These are phyloP conservation scores for Machimus rusticus DNA, from an alignment of 2,888 invertebrate genomes.

Conservation along the genomic window DNA sequence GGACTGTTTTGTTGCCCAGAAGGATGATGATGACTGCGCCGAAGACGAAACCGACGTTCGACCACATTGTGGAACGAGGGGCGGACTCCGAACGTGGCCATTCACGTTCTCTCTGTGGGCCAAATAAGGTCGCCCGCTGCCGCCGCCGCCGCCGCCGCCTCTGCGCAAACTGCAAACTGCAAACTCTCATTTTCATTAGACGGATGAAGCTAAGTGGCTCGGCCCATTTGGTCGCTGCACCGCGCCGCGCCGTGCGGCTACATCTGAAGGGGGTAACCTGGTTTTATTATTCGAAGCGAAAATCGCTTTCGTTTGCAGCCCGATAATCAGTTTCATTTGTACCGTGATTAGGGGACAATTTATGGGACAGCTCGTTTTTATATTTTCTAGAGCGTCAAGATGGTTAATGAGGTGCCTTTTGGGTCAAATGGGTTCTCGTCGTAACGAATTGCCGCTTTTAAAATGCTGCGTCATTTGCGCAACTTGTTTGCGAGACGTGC, in stretches of 20 bases:
- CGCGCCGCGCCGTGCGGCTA: background rate
- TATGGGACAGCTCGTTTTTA: background rate
- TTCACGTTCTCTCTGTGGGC: background rate
- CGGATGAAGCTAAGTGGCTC: background rate
- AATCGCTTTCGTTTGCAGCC: background rate
- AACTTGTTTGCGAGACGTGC: background rate
- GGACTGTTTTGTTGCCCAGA: slow-evolving; percentile 1
- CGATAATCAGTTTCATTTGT: background rate
- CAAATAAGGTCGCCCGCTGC: slow-evolving; percentile 9
- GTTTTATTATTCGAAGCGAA: background rate
- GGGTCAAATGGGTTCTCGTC: background rate
- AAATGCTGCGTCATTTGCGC: background rate
- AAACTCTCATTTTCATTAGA: slow-evolving; percentile 29
- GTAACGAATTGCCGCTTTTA: background rate
- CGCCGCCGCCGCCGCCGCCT: background rate
- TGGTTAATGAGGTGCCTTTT: background rate
- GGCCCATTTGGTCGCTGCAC: background rate
- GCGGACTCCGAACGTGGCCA: background rate
- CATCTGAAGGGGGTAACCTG: background rate
- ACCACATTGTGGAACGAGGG: background rate
- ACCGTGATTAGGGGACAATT: slow-evolving; percentile 9
- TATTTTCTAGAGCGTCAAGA: background rate
- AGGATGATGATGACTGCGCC: background rate
- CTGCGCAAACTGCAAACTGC: background rate
- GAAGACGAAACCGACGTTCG: background rate